Conservation (phyloP, 2,888 invertebrate genomes). For the Scrobipalpa costella region DNA sequence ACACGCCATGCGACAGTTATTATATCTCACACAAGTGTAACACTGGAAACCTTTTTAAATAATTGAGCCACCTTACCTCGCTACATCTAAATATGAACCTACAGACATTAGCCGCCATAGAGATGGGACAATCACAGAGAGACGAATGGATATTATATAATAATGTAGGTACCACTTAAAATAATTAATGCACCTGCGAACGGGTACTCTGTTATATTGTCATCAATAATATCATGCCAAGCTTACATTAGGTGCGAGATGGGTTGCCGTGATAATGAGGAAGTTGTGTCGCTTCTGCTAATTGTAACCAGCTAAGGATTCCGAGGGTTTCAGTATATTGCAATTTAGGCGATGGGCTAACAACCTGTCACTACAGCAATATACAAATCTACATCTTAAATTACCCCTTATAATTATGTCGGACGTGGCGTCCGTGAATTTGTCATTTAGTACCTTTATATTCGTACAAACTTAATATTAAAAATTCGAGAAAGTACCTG, state of each 20-base stretch:
- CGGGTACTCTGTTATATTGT: not conserved
- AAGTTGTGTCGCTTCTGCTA: slow-evolving; percentile 1
- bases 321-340: too few species aligned
- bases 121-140: slow-evolving; percentile 8
- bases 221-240: not conserved
- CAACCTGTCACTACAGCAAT: too few species aligned
- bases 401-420: too few species aligned
- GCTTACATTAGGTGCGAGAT: not conserved
- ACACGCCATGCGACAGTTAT: not conserved
- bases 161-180: slow-evolving; percentile 14
- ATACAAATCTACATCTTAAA: too few species aligned
- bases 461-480: too few species aligned
- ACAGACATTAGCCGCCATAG: not conserved
- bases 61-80: slow-evolving; percentile 19
- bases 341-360: too few species aligned
- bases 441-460: too few species aligned
- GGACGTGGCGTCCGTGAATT: too few species aligned
- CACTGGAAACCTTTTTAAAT: slow-evolving; percentile 28
- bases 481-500: too few species aligned
- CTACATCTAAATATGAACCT: slow-evolving; percentile 5
- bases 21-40: slow-evolving; percentile 3
- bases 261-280: not conserved
- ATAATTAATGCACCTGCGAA: slow-evolving; percentile 14
- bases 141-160: slow-evolving; percentile 1
- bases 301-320: too few species aligned